Conservation (phyloP, 2,888 invertebrate species). For the Hydrotaea diabolus region DNA sequence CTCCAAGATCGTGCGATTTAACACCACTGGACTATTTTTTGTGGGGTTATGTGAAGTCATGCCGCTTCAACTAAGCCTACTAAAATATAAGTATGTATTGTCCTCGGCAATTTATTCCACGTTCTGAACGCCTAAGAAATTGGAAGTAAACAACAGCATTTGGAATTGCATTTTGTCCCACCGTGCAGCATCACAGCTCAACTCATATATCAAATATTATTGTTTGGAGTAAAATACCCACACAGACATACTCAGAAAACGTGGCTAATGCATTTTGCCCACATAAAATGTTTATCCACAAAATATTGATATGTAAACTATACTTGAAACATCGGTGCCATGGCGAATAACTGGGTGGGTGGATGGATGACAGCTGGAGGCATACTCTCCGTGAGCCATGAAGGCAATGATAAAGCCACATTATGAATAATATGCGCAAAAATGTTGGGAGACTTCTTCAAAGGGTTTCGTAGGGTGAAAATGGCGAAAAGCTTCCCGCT, state of each 20-base stretch:
- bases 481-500: not conserved
- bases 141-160: no score
- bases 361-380: constrained; percentile 6
- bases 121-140: no score
- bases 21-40: no score
- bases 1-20: no score
- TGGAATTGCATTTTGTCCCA: no score
- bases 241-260: not conserved
- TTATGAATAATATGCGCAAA: constrained; percentile 65
- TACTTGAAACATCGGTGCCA: constrained; percentile 33
- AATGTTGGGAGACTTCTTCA: constrained; percentile 48
- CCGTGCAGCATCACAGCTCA: not conserved
- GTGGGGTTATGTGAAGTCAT: no score
- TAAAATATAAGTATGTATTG: no score
- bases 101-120: no score
- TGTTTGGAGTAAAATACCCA: not conserved
- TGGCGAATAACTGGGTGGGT: not conserved
- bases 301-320: constrained; percentile 46
- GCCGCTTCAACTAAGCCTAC: no score
- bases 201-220: constrained; percentile 45
- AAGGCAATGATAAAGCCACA: constrained; percentile 56
- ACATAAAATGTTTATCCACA: constrained; percentile 3
- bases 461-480: not conserved
- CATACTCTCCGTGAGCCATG: constrained; percentile 22
- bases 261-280: constrained; percentile 40